A percentile compares a stretch with the other conserved stretches of the same genome.
phyloP scores from a whole-genome alignment of 2,113 vertebrate genomes.

The Laterallus jamaicensis region DNA sequence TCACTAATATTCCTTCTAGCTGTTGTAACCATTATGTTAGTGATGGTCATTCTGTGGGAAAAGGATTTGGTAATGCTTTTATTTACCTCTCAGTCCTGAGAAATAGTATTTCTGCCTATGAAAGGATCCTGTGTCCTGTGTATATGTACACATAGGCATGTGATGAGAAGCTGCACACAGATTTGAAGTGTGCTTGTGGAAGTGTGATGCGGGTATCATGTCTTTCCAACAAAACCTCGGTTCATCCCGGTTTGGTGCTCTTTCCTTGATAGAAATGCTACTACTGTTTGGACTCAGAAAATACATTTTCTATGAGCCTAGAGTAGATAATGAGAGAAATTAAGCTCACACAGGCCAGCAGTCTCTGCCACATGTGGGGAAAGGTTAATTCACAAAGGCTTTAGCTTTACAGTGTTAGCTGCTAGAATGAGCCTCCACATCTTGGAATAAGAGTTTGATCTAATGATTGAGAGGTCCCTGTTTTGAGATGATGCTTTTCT shows the following conservation, averaged over 20 bases:
- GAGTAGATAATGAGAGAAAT: not conserved
- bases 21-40: not conserved
- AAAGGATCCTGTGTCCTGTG: not conserved
- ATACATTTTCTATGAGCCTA: not conserved
- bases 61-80: not conserved
- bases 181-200: not conserved
- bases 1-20: not conserved
- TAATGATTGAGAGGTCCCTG: not conserved
- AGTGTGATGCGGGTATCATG: not conserved
- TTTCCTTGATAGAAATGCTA: not conserved
- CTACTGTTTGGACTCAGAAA: not conserved
- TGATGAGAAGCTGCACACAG: not conserved
- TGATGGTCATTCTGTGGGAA: not conserved
- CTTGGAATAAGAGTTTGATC: not conserved
- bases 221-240: not conserved
- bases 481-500: not conserved
- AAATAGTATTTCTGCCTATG: not conserved
- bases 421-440: not conserved
- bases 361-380: not conserved
- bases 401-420: not conserved
- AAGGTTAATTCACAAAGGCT: not conserved
- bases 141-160: not conserved
- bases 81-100: not conserved
- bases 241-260: not conserved
- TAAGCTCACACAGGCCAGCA: not conserved